These are phyloP conservation scores for Magallana gigas DNA, from an alignment of 1,140 invertebrate genomes.

Conservation along the genomic window DNA sequence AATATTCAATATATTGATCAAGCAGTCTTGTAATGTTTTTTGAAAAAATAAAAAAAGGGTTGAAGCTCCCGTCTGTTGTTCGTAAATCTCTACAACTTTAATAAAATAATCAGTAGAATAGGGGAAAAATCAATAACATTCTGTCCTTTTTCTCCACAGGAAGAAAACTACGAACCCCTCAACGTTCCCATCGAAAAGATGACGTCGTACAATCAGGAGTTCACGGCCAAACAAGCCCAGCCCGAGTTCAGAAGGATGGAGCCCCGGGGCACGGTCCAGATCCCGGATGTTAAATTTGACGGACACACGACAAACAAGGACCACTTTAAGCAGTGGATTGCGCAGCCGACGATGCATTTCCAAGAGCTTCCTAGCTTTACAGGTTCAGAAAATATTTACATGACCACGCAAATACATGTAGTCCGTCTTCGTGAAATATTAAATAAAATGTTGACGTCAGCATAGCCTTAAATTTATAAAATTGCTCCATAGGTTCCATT, in stretches of 20 bases:
- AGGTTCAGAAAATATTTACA: conserved; percentile 57
- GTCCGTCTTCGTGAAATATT: no score
- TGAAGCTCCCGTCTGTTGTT: no score
- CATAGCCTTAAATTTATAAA: background rate
- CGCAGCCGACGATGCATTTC: conserved; percentile 69
- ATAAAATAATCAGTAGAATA: no score
- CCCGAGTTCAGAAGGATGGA: conserved; percentile 57
- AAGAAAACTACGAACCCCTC: conserved; percentile 65
- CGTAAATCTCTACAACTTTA: no score
- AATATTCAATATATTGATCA: no score
- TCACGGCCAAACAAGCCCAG: conserved; percentile 64
- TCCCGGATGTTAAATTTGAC: conserved; percentile 68
- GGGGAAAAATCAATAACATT: no score
- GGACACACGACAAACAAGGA: conserved; percentile 73
- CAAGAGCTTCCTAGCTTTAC: conserved; percentile 76
- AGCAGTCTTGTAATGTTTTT: no score
- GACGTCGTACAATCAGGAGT: conserved; percentile 71
- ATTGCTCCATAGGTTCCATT: conserved; percentile 69
- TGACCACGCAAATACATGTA: no score
- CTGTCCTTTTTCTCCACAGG: conserved; percentile 52
- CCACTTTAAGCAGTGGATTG: conserved; percentile 73
- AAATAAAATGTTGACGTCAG: background rate
- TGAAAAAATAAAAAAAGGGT: no score
- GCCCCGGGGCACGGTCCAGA: conserved; percentile 57
- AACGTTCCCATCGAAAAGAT: conserved; percentile 62